Base-by-base conservation (phyloP, 1,140 invertebrate species). In the Wiebesia pumilae region DNA sequence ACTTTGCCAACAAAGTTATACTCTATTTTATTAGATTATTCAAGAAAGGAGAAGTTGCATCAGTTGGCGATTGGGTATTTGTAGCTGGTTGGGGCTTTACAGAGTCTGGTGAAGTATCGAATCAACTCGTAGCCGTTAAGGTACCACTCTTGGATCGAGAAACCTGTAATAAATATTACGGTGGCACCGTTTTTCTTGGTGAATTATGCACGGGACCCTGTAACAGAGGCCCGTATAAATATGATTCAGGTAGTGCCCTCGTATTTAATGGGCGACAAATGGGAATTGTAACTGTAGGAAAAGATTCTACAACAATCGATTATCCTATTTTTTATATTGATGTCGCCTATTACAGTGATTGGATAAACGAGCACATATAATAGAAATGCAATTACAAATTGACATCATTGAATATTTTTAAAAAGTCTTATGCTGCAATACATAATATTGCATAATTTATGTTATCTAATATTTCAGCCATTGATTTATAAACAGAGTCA, bases 231-330 rank as follows among this genome's bases (percentile, higher is more conserved):
- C 6, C 81, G 0, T 82, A 65, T n/a, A 24, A 3, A 0, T 65
- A 62, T 10, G 81, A 82, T 51, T 82, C 81, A 12, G 81, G 81
- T 3, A 65, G 81, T 43, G 65, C 81, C 16, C 24, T 82, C 9
- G 43, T 35, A 16, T 12, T 82, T 12, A 12, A 30, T 21, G 62
- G 67, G 19, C 21, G 65, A 27, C 81, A 47, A 69, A 65, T 12
- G 16, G 81, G 81, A 7, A 82, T 82, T 9, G 43, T 82, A 21
- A 47, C 62, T 21, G 43, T 24, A 43, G 81, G 81, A 38, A 33
- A 10, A 27, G 81, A 65, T 14, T 82, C 65, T 43, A 40, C 10
- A 0, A 16, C 51, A 7, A 24, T 24, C 1, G 14, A 30, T 6
- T 71, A 82, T 40, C 81, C 65, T 7, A 40, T 40, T 4, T 14